A percentile compares a stretch with the other conserved stretches of the same genome.
Evolutionary conservation across 2,888 invertebrate genomes (phyloP).

Genomic region (Lordiphosa fenestrarum): DNA sequence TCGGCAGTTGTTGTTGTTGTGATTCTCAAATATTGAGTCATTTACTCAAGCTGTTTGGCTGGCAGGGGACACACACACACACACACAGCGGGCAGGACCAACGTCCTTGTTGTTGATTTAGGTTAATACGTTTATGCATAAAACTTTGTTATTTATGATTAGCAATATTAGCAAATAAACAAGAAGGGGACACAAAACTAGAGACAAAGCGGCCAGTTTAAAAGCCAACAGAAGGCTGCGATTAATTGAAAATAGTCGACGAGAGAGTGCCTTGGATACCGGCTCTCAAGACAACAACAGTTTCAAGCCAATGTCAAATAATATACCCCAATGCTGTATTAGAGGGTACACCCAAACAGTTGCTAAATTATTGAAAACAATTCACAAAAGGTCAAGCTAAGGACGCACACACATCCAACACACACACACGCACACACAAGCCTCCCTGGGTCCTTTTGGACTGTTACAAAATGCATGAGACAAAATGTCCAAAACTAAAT

Average conservation of each 20-base stretch:
- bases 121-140: slow-evolving; percentile 69
- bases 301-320: too few relatives aligned
- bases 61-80: slow-evolving; percentile 46
- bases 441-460: slow-evolving; percentile 19
- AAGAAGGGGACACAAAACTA: slow-evolving; percentile 10
- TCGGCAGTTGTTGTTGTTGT: slow-evolving; percentile 63
- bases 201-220: not conserved
- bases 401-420: slow-evolving; percentile 21
- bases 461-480: slow-evolving; percentile 62
- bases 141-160: slow-evolving; percentile 67
- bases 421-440: not conserved
- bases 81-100: slow-evolving; percentile 28
- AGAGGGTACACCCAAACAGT: slow-evolving; percentile 13
- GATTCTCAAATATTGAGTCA: slow-evolving; percentile 72
- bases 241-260: too few relatives aligned
- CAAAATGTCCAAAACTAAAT: slow-evolving; percentile 66
- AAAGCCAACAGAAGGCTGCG: not conserved
- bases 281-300: too few relatives aligned
- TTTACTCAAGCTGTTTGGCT: slow-evolving; percentile 54
- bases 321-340: not conserved
- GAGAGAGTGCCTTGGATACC: too few relatives aligned
- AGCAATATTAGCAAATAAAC: slow-evolving; percentile 59
- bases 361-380: slow-evolving; percentile 62
- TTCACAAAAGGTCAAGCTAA: slow-evolving; percentile 53
- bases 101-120: slow-evolving; percentile 39